Base-by-base conservation (phyloP, 2,888 invertebrate species). In the Koerneria pararmatus region DNA sequence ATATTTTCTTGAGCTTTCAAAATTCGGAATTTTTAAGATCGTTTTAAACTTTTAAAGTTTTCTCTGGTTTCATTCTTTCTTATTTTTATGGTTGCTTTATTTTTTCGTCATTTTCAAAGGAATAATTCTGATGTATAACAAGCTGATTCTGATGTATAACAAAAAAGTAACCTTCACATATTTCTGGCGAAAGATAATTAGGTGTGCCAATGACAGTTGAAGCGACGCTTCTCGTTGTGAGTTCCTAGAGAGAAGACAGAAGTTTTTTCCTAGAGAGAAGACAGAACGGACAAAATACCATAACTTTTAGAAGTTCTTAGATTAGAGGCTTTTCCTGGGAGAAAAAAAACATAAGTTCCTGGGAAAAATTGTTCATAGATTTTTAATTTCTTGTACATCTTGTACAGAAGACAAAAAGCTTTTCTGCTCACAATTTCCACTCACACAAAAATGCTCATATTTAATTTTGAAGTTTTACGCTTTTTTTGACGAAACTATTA, bases 141-240 rank as follows among this genome's bases (percentile, higher is more conserved):
- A 53, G 11, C 22, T 53, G 8, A 53, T 11, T 24, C n/a, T n/a
- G 11, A 19, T 19, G 15, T 11, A n/a, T 11, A 22, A n/a, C 11
- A 15, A 46, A 46, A 46, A n/a, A 15, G 83, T 88, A 87, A 35
- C 90, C 90, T 83, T 90, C 89, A 77, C 91, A 90, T 66, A 92
- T 85, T 85, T 92, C 92, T 24, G 92, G 92, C 3, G 91, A 91
- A 78, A 92, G 88, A 84, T 92, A 92, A 83, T 90, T 90, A 24
- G 90, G 90, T 6, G 91, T 91, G 15, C 91, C 91, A 71, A 91
- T 89, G 29, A 90, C 85, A 3, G 85, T 85, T 68, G 84, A 84
- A 1, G 86, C 86, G 70, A 85, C 85, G 69, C 85, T 69, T 75
- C 85, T 85, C 61, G 89, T 89, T 58, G 69, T 72, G n/a, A 80